Evolutionary conservation across 1,140 invertebrate genomes (phyloP).

Genomic region (Drosophila navojoa): DNA sequence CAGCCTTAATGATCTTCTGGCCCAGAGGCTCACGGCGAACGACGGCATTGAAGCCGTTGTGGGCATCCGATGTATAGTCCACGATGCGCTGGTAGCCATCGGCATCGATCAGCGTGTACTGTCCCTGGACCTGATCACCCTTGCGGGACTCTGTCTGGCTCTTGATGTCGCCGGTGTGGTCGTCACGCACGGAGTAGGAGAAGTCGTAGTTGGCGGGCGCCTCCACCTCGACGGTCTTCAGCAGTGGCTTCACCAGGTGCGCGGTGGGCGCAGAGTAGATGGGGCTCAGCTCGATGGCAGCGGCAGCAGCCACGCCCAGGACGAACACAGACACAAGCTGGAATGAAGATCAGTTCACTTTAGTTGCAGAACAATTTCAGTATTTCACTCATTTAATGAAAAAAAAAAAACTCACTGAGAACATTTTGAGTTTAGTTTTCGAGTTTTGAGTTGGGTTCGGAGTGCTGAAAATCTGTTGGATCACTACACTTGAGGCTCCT

Average conservation of each 20-base stretch:
- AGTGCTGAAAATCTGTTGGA: slow-evolving; percentile 6
- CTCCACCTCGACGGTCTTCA: slow-evolving; percentile 85
- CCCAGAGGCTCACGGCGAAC: slow-evolving; percentile 84
- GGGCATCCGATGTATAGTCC: slow-evolving; percentile 87
- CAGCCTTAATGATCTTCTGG: slow-evolving; percentile 83
- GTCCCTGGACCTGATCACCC: slow-evolving; percentile 86
- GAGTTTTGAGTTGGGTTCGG: slow-evolving; percentile 12
- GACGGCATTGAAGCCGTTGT: slow-evolving; percentile 84
- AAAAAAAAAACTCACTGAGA: slow-evolving; percentile 61
- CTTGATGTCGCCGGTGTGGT: slow-evolving; percentile 86
- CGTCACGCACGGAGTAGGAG: slow-evolving; percentile 85
- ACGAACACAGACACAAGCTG: slow-evolving; percentile 72
- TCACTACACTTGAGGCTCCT: slow-evolving; percentile 69
- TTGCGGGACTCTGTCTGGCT: slow-evolving; percentile 85
- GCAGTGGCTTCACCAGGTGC: slow-evolving; percentile 75
- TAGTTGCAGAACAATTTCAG: not conserved
- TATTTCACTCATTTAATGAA: not conserved
- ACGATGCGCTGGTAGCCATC: slow-evolving; percentile 87
- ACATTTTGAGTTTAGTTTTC: slow-evolving; percentile 62
- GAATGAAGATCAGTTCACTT: not conserved
- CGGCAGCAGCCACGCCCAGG: slow-evolving; percentile 67
- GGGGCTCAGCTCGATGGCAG: slow-evolving; percentile 71
- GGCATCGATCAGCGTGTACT: slow-evolving; percentile 86
- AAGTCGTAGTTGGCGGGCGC: slow-evolving; percentile 85
- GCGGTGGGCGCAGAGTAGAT: slow-evolving; percentile 58